Base-by-base conservation (phyloP, 2,888 invertebrate genomes). In the Polyploca ridens region DNA sequence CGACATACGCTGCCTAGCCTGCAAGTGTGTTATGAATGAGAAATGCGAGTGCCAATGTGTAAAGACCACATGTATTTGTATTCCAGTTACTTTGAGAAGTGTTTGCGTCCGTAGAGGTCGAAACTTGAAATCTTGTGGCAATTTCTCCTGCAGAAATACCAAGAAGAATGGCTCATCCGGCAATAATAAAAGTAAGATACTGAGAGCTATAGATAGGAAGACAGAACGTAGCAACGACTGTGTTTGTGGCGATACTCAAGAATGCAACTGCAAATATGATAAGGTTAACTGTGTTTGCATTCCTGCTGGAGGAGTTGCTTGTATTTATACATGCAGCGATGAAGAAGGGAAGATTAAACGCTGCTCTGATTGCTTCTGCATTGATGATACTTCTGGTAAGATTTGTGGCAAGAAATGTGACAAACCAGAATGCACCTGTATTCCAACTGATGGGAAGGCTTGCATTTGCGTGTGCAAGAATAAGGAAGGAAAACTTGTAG, bases 391-490 rank as follows among this genome's bases (percentile, higher is more conserved):
- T 13, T 71, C 64, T 11, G 67, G 73, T 16, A 72, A 78, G 19
- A 68, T 76, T 35, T 83, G 83, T 63, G 46, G n/a, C 46, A 71
- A 71, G 63, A 72, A 66, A 63, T 82, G 82, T 58, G 64, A 65
- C 44, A 77, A 78, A 13, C 13, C 62, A 1, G 75, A 72, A 33
- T 84, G 84, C 59, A 63, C 73, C 1, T 85, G 84, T 62, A 63
- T 83, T 7, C 66, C 74, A 8, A 77, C 75, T 59, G 67, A 67
- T 2, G 84, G 80, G 0, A 79, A 77, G 44, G 16, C 69, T 16
- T 79, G 75, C 64, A 69, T 84, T 62, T 85, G 82, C 14, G 69
- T 83, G 0, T 82, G 79, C 64, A 72, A 71, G 54, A 75, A 78
- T 8, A 69, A 81, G 6, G 64, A 69, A 19, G 76, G 77, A 0